Conservation (phyloP, 1,140 invertebrate species). For the Hestina assimilis region DNA sequence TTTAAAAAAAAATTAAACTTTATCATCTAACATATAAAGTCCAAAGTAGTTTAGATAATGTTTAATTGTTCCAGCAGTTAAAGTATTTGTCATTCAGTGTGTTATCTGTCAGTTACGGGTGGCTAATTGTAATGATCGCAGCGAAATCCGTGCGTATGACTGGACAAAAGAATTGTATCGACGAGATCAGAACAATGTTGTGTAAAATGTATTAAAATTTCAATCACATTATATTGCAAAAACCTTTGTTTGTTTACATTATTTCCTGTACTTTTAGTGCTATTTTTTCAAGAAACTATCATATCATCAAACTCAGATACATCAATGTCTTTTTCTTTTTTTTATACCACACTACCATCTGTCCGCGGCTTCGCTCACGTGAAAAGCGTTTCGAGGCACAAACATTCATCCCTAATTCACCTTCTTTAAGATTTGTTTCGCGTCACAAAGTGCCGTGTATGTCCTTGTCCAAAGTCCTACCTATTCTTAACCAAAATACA, state of each 20-base stretch:
- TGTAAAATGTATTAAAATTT: not conserved
- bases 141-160: not conserved
- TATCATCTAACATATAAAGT: not conserved
- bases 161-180: not conserved
- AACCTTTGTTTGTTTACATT: not conserved
- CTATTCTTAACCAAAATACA: too few species aligned
- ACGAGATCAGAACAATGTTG: not conserved
- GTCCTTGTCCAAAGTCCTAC: too few species aligned
- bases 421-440: too few species aligned
- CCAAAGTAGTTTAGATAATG: not conserved
- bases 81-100: conserved; percentile 19
- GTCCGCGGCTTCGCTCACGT: too few species aligned
- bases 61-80: conserved; percentile 17
- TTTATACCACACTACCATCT: too few species aligned
- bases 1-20: not conserved
- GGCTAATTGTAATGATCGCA: not conserved
- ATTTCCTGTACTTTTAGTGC: too few species aligned
- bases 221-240: not conserved
- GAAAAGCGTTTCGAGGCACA: too few species aligned
- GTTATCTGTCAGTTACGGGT: conserved; percentile 16
- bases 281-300: too few species aligned
- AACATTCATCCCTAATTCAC: too few species aligned
- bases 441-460: too few species aligned
- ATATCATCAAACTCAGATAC: too few species aligned
- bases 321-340: too few species aligned